Conservation (phyloP, 2,113 vertebrate species). For the Carassius carassius region DNA sequence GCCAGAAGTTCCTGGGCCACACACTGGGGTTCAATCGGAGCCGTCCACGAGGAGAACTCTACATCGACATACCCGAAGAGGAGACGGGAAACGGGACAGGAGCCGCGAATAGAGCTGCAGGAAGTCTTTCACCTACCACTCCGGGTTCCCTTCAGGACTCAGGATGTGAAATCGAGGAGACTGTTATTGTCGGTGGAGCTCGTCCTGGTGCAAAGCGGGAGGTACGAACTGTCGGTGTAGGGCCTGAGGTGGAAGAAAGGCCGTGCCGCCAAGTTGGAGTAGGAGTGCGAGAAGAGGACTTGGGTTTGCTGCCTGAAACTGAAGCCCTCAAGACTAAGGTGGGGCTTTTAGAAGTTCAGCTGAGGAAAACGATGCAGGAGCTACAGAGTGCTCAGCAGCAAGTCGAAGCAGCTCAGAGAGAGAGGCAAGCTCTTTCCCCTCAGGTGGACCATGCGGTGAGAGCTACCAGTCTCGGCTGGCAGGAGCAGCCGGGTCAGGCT, state of each 20-base stretch:
- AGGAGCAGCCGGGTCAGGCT: constrained; percentile 63
- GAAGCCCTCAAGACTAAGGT: constrained; percentile 77
- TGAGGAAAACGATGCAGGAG: constrained; percentile 77
- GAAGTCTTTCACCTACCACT: constrained; percentile 65
- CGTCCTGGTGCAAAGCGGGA: constrained; percentile 67
- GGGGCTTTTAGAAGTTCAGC: constrained; percentile 78
- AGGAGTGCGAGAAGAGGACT: constrained; percentile 81
- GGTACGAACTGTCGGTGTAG: constrained; percentile 74
- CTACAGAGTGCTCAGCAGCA: constrained; percentile 71
- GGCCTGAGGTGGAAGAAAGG: constrained; percentile 61
- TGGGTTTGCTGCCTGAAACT: constrained; percentile 74
- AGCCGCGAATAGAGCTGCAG: constrained; percentile 46
- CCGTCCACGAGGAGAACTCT: constrained; percentile 79
- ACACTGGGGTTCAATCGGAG: constrained; percentile 71
- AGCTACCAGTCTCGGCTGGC: constrained; percentile 75
- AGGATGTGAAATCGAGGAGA: constrained; percentile 76
- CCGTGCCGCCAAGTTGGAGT: constrained; percentile 76
- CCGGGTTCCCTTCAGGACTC: constrained; percentile 70
- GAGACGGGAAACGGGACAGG: constrained; percentile 58
- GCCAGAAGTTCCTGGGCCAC: constrained; percentile 87
- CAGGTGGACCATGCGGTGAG: constrained; percentile 70
- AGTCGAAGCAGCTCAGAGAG: constrained; percentile 54
- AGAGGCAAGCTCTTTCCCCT: constrained; percentile 44
- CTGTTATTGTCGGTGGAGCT: constrained; percentile 70
- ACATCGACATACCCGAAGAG: constrained; percentile 86